Base-by-base conservation (phyloP, 2,888 invertebrate genomes). In the Tiliacea aurago region DNA sequence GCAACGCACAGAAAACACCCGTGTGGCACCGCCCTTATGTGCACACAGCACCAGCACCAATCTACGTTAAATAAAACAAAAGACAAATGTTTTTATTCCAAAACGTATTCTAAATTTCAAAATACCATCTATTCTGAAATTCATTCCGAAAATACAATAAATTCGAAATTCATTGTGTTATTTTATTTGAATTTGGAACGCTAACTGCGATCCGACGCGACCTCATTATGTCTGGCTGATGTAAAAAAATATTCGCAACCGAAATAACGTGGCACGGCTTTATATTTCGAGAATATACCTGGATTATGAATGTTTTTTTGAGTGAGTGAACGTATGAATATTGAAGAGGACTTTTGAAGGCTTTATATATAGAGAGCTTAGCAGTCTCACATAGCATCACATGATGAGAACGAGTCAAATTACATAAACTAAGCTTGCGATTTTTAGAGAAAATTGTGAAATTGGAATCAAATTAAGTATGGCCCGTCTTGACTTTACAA, bases 131-230 rank as follows among this genome's bases (percentile, higher is more conserved):
- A 63, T 66, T 45, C n/a, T 18, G 3, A 56, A 73, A 75, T 63
- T 63, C 13, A 70, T 65, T 61, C 15, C 3, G 28, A 53, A 56
- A 61, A 58, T 37, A 70, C n/a, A 56, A 51, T 28, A 55, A 49
- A 70, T 69, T 53, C 51, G 9, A 62, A 66, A 81, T 63, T 58
- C 75, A 53, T 11, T 83, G 37, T 68, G 73, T 70, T 66, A 74
- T 79, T 80, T 81, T 81, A 83, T 78, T 80, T 81, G 76, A 85
- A 84, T 78, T 80, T 79, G 78, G 81, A 87, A 86, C 71, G 84
- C 68, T 70, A 68, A 72, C 74, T 71, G 56, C 66, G 74, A 74
- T 59, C 58, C 62, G 33, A 69, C 51, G 76, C 74, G 83, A 77
- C 77, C 85, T 84, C 85, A 80, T 84, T 84, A 85, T 63, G 72